Percentiles rank a stretch among this genome's conserved stretches.
Evolutionary conservation across 2,113 vertebrate species (phyloP).

Genomic region (Cromileptes altivelis): DNA sequence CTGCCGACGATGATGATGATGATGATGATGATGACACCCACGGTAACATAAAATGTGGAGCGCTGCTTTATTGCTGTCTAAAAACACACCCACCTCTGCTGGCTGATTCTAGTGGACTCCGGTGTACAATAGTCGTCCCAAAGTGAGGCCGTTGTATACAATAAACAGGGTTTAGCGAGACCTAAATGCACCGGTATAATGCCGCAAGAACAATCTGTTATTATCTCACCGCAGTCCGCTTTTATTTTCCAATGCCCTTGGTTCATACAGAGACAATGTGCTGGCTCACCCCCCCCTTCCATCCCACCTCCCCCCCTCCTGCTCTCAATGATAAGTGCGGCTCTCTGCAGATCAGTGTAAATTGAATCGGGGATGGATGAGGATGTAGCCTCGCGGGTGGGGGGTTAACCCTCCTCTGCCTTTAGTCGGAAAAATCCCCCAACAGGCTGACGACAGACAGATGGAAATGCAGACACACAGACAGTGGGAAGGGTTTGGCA

Average conservation of each 20-base stretch:
- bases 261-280: constrained; percentile 74
- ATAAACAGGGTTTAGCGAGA: constrained; percentile 65
- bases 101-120: constrained; percentile 56
- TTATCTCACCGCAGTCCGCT: constrained; percentile 66
- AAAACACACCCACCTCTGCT: constrained; percentile 55
- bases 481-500: constrained; percentile 34
- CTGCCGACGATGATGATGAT: constrained; percentile 18
- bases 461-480: background rate
- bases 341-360: constrained; percentile 79
- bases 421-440: constrained; percentile 49
- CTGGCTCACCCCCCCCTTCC: constrained; percentile 44
- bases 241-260: constrained; percentile 77
- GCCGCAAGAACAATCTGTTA: constrained; percentile 65
- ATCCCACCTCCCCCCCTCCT: constrained; percentile 27
- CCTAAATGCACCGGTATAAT: constrained; percentile 59
- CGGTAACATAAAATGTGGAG: constrained; percentile 81
- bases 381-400: constrained; percentile 52
- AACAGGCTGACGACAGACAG: constrained; percentile 16
- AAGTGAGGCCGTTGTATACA: constrained; percentile 52
- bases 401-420: constrained; percentile 38
- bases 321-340: constrained; percentile 73
- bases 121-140: constrained; percentile 41
- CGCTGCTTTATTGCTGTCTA: constrained; percentile 80
- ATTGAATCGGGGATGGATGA: constrained; percentile 82
- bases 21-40: constrained; percentile 32